Conservation (phyloP, 2,888 invertebrate species). For the Idaea aversata region DNA sequence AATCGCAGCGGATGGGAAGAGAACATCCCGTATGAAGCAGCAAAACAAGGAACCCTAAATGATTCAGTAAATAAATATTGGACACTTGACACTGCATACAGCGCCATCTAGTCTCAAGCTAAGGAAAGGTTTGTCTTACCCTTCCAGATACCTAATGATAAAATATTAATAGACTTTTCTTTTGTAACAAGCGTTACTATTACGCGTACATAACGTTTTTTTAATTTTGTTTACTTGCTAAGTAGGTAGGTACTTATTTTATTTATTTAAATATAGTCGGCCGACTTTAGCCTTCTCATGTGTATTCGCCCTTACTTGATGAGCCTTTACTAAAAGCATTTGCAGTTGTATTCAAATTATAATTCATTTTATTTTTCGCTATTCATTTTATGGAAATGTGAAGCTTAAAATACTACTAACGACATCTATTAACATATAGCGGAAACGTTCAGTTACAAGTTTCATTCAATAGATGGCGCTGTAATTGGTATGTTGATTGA, state of each 20-base stretch:
- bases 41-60: too few species aligned
- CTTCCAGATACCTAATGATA: too few species aligned
- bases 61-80: too few species aligned
- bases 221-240: too few species aligned
- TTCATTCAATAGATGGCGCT: not conserved
- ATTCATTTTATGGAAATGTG: not conserved
- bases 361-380: not conserved
- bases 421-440: not conserved
- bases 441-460: not conserved
- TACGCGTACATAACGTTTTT: too few species aligned
- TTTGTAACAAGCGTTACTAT: too few species aligned
- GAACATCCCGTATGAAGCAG: too few species aligned
- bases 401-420: not conserved
- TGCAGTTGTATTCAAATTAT: not conserved
- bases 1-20: too few species aligned
- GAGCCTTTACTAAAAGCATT: slow-evolving; percentile 31
- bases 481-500: not conserved
- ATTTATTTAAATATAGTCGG: not conserved
- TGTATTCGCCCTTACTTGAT: slow-evolving; percentile 29
- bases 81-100: too few species aligned
- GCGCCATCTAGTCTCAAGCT: too few species aligned
- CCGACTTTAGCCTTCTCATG: not conserved
- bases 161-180: too few species aligned
- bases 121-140: too few species aligned
- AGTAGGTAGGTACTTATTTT: not conserved